Conservation (phyloP, 2,113 vertebrate species). For the Centropus bengalensis region DNA sequence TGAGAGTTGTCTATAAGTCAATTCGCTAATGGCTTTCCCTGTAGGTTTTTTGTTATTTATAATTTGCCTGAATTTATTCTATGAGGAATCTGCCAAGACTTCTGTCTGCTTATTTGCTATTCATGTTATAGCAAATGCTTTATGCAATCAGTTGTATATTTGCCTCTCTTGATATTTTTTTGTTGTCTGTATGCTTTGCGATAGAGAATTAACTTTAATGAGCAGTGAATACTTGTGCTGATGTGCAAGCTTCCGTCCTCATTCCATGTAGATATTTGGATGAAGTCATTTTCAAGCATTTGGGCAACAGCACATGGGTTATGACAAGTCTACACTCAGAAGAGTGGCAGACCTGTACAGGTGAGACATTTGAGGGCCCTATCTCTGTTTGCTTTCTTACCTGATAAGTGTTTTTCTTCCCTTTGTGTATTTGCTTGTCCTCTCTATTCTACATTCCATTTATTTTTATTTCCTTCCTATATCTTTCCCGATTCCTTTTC, state of each 20-base stretch:
- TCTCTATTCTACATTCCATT: neutral
- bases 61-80: neutral
- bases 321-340: neutral
- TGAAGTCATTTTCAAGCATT: neutral
- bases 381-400: neutral
- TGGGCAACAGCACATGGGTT: neutral
- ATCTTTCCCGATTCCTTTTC: neutral
- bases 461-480: neutral
- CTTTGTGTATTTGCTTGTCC: neutral
- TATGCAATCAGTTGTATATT: too few relatives aligned
- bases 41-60: neutral
- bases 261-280: accelerated
- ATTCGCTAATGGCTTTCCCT: neutral
- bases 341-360: neutral
- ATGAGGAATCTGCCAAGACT: neutral
- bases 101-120: neutral
- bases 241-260: neutral
- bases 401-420: neutral
- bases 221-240: neutral
- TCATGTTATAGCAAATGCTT: too few relatives aligned
- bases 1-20: neutral
- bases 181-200: neutral
- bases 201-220: neutral
- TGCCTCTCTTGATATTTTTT: neutral
- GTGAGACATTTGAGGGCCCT: neutral